A percentile compares a stretch with the other conserved stretches of the same genome.
These are phyloP conservation scores for Allophyes oxyacanthae DNA, from an alignment of 2,888 invertebrate species.

Conservation along the genomic window DNA sequence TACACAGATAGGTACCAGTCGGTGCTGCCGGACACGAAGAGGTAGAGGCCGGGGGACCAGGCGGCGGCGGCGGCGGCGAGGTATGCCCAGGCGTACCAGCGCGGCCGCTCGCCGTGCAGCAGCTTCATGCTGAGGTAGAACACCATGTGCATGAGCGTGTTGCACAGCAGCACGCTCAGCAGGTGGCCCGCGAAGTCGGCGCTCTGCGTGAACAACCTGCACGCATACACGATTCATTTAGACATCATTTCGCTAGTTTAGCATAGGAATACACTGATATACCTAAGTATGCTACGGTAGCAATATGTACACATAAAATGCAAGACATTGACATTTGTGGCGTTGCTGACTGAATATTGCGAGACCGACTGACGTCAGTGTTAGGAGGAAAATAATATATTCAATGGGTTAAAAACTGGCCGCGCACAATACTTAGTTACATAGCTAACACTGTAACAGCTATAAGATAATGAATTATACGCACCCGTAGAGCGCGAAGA, in stretches of 20 bases:
- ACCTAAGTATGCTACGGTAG: too few species aligned
- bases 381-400: too few species aligned
- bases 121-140: slow-evolving; percentile 97
- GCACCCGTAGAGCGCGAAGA: slow-evolving; percentile 91
- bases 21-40: slow-evolving; percentile 66
- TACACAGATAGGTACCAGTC: slow-evolving; percentile 54
- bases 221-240: neutral
- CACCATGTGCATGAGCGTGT: slow-evolving; percentile 94
- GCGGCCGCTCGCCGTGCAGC: slow-evolving; percentile 90
- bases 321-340: too few species aligned
- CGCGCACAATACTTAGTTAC: too few species aligned
- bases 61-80: slow-evolving; percentile 90
- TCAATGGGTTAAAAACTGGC: too few species aligned
- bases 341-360: too few species aligned
- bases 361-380: too few species aligned
- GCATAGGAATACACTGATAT: too few species aligned
- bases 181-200: slow-evolving; percentile 95
- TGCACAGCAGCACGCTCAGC: slow-evolving; percentile 94
- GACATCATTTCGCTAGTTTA: too few species aligned
- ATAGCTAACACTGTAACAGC: too few species aligned
- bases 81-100: slow-evolving; percentile 90
- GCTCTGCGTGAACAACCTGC: slow-evolving; percentile 88
- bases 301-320: too few species aligned
- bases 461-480: neutral
- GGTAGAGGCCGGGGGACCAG: slow-evolving; percentile 92